Evolutionary conservation across 2,888 invertebrate species (phyloP).

Genomic region (Microctonus brassicae): DNA sequence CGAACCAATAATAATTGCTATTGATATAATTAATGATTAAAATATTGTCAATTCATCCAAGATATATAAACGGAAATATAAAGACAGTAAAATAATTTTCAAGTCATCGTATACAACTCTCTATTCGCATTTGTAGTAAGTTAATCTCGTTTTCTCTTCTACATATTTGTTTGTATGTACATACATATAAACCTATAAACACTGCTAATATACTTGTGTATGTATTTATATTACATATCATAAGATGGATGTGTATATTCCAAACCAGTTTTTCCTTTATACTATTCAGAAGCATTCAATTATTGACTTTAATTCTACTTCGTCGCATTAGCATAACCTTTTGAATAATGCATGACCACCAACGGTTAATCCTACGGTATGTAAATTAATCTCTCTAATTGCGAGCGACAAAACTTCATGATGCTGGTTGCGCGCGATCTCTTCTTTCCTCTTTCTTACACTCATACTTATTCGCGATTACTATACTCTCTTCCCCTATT

Average conservation of each 20-base stretch:
- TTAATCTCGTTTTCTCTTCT: not conserved
- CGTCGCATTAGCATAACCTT: conserved; percentile 60
- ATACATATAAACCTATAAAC: conserved; percentile 2
- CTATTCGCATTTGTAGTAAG: not conserved
- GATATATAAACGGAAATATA: conserved; percentile 15
- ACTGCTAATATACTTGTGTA: not conserved
- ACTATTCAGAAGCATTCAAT: conserved; percentile 49
- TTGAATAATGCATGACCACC: conserved; percentile 65
- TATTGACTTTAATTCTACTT: conserved; percentile 53
- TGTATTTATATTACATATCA: too few species aligned
- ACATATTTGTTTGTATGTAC: not conserved
- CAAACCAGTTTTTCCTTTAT: conserved; percentile 38
- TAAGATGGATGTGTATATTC: not conserved
- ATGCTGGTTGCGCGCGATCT: conserved; percentile 38
- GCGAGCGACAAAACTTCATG: conserved; percentile 59
- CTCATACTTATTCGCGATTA: not conserved
- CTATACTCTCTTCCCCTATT: conserved; percentile 3
- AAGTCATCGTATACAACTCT: not conserved
- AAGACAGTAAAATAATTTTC: conserved; percentile 17
- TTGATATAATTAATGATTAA: too few species aligned
- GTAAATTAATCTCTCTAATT: conserved; percentile 67
- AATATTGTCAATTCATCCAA: not conserved
- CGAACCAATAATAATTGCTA: too few species aligned
- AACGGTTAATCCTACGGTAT: conserved; percentile 65
- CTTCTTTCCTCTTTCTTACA: not conserved